Base-by-base conservation (phyloP, 2,888 invertebrate genomes). In the Temnothorax unifasciatus region DNA sequence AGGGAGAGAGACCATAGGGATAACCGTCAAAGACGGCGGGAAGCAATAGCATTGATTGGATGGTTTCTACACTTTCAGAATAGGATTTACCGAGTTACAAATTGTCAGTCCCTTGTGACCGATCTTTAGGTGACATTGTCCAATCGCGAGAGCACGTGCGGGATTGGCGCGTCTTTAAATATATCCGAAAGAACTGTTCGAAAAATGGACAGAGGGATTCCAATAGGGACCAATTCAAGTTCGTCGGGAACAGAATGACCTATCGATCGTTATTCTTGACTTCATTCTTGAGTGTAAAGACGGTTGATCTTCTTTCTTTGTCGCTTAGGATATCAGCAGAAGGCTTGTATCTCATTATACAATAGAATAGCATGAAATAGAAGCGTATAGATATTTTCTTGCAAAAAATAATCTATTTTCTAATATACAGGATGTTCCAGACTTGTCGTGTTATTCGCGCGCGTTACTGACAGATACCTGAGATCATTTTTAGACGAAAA, bases 41-140 rank as follows among this genome's bases (percentile, higher is more conserved):
- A 59, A 69, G 64, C 73, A 69, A 69, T 38, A 38, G 74, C 74
- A 41, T 44, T 87, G 85, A 87, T 86, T 85, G 86, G 75, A 85
- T 73, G 82, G 82, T 66, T 83, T 81, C 76, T 77, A 83, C 63
- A 64, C 68, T 54, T 63, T 81, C 47, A 54, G 73, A 66, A 75
- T 66, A 63, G 81, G 76, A 71, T 83, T 86, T 75, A 41, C 64
- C 38, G 59, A 86, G 81, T 86, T 71, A 84, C 4, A 85, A 82
- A 82, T 79, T 85, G 86, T 82, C 61, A 75, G 57, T 84, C 87
- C 75, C 86, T n/a, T 57, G 83, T 47, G 86, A 50, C 74, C 82
- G 85, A 88, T 88, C 61, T 75, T 63, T 57, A 18, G 29, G 59
- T 64, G 79, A 85, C 83, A 84, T 83, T 83, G 75, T 83, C 76